A percentile compares a stretch with the other conserved stretches of the same genome.
These are phyloP conservation scores for Hydrocynus forskahlii DNA, from an alignment of 2,797 vertebrate genomes.

Conservation along the genomic window DNA sequence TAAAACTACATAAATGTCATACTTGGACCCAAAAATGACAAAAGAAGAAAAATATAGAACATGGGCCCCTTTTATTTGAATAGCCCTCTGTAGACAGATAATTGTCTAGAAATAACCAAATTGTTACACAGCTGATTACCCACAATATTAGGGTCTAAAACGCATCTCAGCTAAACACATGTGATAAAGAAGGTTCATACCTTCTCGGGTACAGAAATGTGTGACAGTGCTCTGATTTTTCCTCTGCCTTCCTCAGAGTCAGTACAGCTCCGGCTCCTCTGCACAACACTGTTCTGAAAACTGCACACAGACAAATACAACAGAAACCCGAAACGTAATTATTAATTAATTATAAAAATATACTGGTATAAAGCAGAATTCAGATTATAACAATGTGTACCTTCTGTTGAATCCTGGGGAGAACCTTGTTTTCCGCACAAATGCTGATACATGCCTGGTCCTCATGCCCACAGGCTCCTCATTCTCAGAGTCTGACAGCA, in stretches of 20 bases:
- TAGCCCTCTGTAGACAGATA: too few relatives aligned
- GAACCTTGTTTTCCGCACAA: constrained; percentile 84
- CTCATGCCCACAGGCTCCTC: constrained; percentile 89
- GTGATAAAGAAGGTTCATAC: constrained; percentile 43
- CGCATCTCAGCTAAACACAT: background rate
- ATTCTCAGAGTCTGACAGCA: constrained; percentile 94
- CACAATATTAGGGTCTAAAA: background rate
- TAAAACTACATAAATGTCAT: too few relatives aligned
- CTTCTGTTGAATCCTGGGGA: constrained; percentile 78
- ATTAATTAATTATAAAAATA: background rate
- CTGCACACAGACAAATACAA: constrained; percentile 32
- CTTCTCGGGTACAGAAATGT: constrained; percentile 61
- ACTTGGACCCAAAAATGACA: too few relatives aligned
- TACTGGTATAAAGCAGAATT: background rate
- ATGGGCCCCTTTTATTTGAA: too few relatives aligned
- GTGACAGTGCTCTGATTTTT: constrained; percentile 71
- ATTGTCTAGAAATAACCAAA: too few relatives aligned
- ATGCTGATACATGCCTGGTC: constrained; percentile 86
- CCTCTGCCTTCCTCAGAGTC: constrained; percentile 84
- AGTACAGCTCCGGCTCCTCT: constrained; percentile 91
- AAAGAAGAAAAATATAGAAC: too few relatives aligned
- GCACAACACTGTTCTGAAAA: constrained; percentile 71
- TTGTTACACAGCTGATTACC: too few relatives aligned
- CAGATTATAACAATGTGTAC: constrained; percentile 68
- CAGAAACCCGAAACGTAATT: background rate